These are phyloP conservation scores for Todiramphus saurophagus DNA, from an alignment of 2,113 vertebrate species.

Conservation along the genomic window DNA sequence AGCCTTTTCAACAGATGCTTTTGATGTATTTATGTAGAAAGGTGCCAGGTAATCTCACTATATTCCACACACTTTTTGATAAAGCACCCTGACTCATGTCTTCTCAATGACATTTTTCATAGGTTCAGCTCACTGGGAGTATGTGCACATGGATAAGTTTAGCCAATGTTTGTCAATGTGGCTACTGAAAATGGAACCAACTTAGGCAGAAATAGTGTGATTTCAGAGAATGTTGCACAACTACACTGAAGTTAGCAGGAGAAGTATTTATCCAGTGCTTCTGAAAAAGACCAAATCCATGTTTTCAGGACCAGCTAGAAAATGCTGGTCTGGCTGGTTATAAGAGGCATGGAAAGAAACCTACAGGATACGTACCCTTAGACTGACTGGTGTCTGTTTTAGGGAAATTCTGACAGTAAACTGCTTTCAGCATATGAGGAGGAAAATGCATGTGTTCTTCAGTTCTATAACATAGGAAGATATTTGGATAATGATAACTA, in stretches of 20 bases:
- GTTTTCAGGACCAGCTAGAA: background rate
- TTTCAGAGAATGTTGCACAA: background rate
- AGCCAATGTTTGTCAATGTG: background rate
- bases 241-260: background rate
- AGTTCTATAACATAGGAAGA: background rate
- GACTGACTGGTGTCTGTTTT: background rate
- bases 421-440: background rate
- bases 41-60: background rate
- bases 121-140: background rate
- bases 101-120: background rate
- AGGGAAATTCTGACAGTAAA: background rate
- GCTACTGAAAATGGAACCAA: background rate
- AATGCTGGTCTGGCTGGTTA: background rate
- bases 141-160: background rate
- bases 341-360: background rate
- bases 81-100: background rate
- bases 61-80: background rate
- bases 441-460: background rate
- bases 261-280: background rate
- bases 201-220: background rate
- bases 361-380: background rate
- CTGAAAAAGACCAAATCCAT: background rate
- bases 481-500: background rate
- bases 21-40: background rate
- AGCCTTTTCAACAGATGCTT: background rate